These are phyloP conservation scores for Drosophila colorata DNA, from an alignment of 2,888 invertebrate species.

Conservation along the genomic window DNA sequence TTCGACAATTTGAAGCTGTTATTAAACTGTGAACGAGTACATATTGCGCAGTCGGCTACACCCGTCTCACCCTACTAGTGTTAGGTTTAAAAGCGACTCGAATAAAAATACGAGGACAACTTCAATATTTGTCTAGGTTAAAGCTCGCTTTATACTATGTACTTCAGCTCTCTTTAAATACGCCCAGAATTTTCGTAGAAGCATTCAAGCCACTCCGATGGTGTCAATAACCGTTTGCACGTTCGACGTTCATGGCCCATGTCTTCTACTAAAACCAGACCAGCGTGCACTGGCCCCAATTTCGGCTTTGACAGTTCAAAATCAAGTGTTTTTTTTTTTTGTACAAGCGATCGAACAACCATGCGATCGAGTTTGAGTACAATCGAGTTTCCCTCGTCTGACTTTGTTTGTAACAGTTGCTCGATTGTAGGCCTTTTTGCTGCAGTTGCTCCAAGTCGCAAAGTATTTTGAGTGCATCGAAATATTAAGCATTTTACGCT, in stretches of 20 bases:
- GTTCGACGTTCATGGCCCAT: constrained; percentile 58
- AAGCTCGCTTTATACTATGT: constrained; percentile 10
- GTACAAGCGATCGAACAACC: constrained; percentile 33
- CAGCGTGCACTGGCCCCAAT: constrained; percentile 50
- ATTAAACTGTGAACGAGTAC: no score
- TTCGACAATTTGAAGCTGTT: no score
- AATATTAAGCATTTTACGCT: no score
- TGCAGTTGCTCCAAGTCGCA: background rate
- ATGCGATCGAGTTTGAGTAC: constrained; percentile 45
- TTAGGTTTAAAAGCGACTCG: background rate
- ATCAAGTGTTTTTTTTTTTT: constrained; percentile 50
- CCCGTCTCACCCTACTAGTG: background rate
- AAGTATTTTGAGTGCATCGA: no score
- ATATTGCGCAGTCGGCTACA: no score
- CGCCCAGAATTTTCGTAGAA: constrained; percentile 46
- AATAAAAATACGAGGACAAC: constrained; percentile 6
- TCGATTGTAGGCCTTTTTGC: constrained; percentile 2
- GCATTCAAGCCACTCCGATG: constrained; percentile 48
- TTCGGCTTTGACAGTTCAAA: constrained; percentile 72
- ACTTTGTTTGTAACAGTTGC: constrained; percentile 16
- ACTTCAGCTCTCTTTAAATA: constrained; percentile 12
- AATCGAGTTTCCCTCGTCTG: constrained; percentile 50
- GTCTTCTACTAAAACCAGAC: constrained; percentile 45
- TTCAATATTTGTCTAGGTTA: constrained; percentile 33
- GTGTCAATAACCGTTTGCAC: constrained; percentile 69